Evolutionary conservation across 2,888 invertebrate genomes (phyloP), one percentile per base, ranked within the genome.

Genomic region (Drosophila sordidula): DNA sequence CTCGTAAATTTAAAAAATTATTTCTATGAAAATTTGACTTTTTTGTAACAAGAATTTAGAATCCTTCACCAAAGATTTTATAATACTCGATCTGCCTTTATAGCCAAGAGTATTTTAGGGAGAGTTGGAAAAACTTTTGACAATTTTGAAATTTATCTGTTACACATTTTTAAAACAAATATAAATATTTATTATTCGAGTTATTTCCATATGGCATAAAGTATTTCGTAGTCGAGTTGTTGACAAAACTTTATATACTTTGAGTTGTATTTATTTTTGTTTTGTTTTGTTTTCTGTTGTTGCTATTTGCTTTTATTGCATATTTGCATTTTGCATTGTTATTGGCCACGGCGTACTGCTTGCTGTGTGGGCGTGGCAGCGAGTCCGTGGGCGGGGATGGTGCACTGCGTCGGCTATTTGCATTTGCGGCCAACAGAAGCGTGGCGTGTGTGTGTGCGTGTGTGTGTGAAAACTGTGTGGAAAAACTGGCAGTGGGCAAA

Each of bases 261-360:
- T 39, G 44, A 39, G 46, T 34, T 70, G 52, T 46, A 44, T 44
- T 26, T 34, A 42, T 41, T 39, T 32, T 41, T 2, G 18, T 56
- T 58, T 22, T 42, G 9, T 58, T 38, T 52, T 73, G 38, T 54
- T 59, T 45, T 47, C 18, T 65, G 45, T 51, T 61, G 62, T 65
- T 75, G 57, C 68, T 65, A 70, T 84, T 81, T 77, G 76, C 65
- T 77, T 81, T 85, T 79, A 79, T 83, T 86, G 78, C 74, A 80
- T 83, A 83, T 86, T 86, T 86, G 84, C 77, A 83, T 83, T 85
- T 81, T 72, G 81, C 84, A 83, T 83, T 83, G 86, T 83, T 83
- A 83, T 83, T 86, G 83, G 87, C 77, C 79, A 38, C 64, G 61
- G 50, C 46, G 45, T 25, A 16, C 36, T 41, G 11, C 41, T 46